phyloP scores from a whole-genome alignment of 1,140 invertebrate species.

The Drosophila murphyi region DNA sequence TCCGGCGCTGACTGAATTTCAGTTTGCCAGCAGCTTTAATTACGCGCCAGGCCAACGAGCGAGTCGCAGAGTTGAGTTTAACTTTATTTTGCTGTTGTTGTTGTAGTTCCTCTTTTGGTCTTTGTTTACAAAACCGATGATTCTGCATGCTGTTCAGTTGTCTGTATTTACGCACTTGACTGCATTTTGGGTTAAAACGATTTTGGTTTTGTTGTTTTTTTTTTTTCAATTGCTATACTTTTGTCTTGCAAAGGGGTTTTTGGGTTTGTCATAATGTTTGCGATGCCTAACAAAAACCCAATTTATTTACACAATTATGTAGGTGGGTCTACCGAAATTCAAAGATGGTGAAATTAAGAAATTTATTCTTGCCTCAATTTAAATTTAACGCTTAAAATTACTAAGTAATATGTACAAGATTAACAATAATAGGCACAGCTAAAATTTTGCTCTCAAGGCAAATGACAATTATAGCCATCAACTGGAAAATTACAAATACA shows the following conservation, averaged over 20 bases:
- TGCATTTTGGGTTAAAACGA: slow-evolving; percentile 55
- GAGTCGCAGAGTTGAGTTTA: not conserved
- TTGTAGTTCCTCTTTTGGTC: slow-evolving; percentile 20
- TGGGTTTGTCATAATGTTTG: not conserved
- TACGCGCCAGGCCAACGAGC: slow-evolving; percentile 31
- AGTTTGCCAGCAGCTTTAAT: slow-evolving; percentile 57
- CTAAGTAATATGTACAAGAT: too few species aligned
- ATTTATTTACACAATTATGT: not conserved
- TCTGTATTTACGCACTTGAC: slow-evolving; percentile 48
- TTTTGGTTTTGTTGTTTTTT: slow-evolving; percentile 9
- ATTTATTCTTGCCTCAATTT: too few species aligned
- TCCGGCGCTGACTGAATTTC: slow-evolving; percentile 43
- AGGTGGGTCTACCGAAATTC: not conserved
- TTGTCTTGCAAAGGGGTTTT: not conserved
- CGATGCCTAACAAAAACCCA: not conserved
- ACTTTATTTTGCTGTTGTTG: slow-evolving; percentile 25
- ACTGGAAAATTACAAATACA: slow-evolving; percentile 20
- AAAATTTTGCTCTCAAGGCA: not conserved
- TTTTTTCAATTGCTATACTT: not conserved
- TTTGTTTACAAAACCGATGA: slow-evolving; percentile 20
- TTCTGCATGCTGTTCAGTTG: slow-evolving; percentile 6
- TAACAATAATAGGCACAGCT: too few species aligned
- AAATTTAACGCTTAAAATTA: too few species aligned
- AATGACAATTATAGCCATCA: slow-evolving; percentile 6
- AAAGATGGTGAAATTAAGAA: too few species aligned